Percentiles rank a stretch among this genome's conserved stretches.
phyloP scores from a whole-genome alignment of 2,797 vertebrate species.

The Anabacerthia variegaticeps region DNA sequence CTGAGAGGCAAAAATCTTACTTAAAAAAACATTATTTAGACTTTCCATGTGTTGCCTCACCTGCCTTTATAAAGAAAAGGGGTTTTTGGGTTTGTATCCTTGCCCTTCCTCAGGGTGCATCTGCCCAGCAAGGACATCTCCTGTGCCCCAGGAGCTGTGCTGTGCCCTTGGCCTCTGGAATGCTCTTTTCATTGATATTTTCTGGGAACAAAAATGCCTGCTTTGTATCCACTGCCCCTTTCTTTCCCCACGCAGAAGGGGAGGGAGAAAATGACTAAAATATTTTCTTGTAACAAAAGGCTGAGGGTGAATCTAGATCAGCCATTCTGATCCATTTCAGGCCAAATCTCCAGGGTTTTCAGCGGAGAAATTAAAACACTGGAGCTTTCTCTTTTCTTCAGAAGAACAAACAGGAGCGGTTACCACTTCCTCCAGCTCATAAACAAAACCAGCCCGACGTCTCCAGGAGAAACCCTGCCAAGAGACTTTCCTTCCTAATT shows the following conservation, averaged over 20 bases:
- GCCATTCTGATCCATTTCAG: neutral
- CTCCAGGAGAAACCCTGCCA: conserved; percentile 68
- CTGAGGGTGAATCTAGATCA: conserved; percentile 25
- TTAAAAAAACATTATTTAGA: neutral
- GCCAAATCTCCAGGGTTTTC: conserved; percentile 62
- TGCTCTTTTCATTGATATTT: conserved; percentile 37
- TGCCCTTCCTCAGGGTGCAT: neutral
- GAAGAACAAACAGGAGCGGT: conserved; percentile 74
- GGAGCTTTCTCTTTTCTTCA: conserved; percentile 53
- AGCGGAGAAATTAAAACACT: neutral
- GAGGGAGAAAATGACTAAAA: conserved; percentile 11
- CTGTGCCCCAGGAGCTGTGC: neutral
- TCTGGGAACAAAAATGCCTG: neutral
- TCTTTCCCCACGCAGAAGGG: neutral
- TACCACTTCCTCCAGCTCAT: conserved; percentile 69
- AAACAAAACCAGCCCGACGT: conserved; percentile 69
- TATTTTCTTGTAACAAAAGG: conserved; percentile 50
- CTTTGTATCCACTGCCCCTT: conserved; percentile 27
- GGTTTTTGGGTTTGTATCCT: neutral
- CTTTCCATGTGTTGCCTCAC: accelerated
- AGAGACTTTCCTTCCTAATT: conserved; percentile 65
- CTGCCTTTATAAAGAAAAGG: neutral
- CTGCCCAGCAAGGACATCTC: neutral
- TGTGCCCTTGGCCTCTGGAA: neutral
- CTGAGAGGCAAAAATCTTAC: accelerated